These are phyloP conservation scores for Potamarius usumacintae DNA, from an alignment of 2,113 vertebrate genomes.

Conservation along the genomic window DNA sequence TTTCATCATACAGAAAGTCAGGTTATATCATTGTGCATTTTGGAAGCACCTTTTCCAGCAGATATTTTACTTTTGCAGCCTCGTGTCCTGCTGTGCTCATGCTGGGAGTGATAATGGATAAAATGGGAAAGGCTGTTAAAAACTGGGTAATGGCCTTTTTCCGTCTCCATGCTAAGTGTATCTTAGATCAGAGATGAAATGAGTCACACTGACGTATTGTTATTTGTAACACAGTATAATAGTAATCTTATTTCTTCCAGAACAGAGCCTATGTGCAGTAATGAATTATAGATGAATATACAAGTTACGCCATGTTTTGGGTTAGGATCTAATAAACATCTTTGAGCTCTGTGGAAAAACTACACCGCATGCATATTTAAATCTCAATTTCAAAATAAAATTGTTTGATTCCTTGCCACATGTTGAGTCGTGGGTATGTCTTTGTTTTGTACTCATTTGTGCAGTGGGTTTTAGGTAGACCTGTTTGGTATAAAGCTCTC, in stretches of 20 bases:
- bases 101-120: conserved; percentile 32
- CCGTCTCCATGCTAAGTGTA: conserved; percentile 1
- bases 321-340: conserved; percentile 20
- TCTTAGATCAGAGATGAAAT: conserved; percentile 1
- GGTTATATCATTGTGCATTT: background rate
- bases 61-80: conserved; percentile 14
- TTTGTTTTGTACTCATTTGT: background rate
- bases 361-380: background rate
- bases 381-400: background rate
- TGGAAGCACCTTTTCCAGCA: conserved; percentile 18
- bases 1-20: background rate
- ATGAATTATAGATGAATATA: conserved; percentile 38
- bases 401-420: background rate
- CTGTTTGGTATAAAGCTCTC: background rate
- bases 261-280: conserved; percentile 18
- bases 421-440: background rate
- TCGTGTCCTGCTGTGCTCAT: conserved; percentile 23
- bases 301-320: conserved; percentile 16
- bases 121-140: conserved; percentile 24
- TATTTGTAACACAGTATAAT: conserved; percentile 27
- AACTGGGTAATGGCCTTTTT: conserved; percentile 15
- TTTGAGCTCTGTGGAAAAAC: background rate
- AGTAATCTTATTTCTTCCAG: conserved; percentile 28
- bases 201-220: background rate
- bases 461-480: background rate